These are phyloP conservation scores for Campoletis raptor DNA, from an alignment of 2,888 invertebrate species.

Conservation along the genomic window DNA sequence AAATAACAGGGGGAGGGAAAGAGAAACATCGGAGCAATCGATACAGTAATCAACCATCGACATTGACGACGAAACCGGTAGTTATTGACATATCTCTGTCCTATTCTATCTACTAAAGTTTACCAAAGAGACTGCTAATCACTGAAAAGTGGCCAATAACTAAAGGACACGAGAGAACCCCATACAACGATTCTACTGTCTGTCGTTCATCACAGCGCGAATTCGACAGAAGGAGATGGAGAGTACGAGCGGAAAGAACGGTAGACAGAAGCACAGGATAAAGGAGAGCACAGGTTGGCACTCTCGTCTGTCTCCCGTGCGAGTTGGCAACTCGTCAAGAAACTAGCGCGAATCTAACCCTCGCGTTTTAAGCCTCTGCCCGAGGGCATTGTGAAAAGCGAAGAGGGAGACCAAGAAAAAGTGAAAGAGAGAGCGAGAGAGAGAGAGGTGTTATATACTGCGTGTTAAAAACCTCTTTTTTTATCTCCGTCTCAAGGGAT, in stretches of 20 bases:
- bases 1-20: background rate
- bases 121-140: slow-evolving; percentile 38
- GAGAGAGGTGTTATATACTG: slow-evolving; percentile 42
- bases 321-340: slow-evolving; percentile 85
- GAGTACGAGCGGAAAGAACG: slow-evolving; percentile 36
- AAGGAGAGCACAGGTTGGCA: slow-evolving; percentile 74
- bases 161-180: background rate
- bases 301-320: slow-evolving; percentile 76
- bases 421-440: slow-evolving; percentile 12
- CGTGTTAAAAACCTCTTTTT: slow-evolving; percentile 50
- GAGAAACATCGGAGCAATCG: slow-evolving; percentile 8
- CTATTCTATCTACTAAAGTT: slow-evolving; percentile 9
- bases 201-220: slow-evolving; percentile 60
- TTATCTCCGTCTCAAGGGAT: slow-evolving; percentile 31
- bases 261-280: slow-evolving; percentile 49
- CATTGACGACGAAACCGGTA: slow-evolving; percentile 11
- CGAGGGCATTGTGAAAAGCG: slow-evolving; percentile 71
- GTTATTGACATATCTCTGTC: slow-evolving; percentile 51
- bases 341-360: slow-evolving; percentile 83
- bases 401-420: slow-evolving; percentile 8
- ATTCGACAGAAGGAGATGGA: slow-evolving; percentile 68
- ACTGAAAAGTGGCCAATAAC: slow-evolving; percentile 40
- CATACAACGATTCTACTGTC: slow-evolving; percentile 44
- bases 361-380: slow-evolving; percentile 64
- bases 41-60: slow-evolving; percentile 26